Evolutionary conservation across 2,888 invertebrate species (phyloP).

Genomic region (Buathra laborator): DNA sequence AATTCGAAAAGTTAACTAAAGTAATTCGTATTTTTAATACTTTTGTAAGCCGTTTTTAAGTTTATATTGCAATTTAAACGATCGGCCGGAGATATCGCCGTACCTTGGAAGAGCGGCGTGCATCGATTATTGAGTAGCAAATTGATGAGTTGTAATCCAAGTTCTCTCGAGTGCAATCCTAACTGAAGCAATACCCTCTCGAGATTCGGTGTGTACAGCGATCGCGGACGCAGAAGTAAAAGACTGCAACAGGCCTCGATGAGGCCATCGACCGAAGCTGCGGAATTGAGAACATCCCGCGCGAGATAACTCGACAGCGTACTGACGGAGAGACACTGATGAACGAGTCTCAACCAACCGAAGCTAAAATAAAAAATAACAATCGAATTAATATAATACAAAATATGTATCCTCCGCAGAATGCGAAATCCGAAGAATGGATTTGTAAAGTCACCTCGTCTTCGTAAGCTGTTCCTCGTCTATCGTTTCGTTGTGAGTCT

Average conservation of each 20-base stretch:
- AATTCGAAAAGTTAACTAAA: background rate
- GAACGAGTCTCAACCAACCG: slow-evolving; percentile 94
- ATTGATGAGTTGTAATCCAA: slow-evolving; percentile 87
- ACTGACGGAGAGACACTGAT: slow-evolving; percentile 90
- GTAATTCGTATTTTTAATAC: background rate
- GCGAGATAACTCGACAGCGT: slow-evolving; percentile 81
- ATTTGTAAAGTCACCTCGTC: slow-evolving; percentile 81
- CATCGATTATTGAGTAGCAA: slow-evolving; percentile 87
- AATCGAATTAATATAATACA: slow-evolving; percentile 16
- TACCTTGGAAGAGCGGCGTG: slow-evolving; percentile 80
- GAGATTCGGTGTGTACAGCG: slow-evolving; percentile 88
- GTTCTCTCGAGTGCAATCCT: slow-evolving; percentile 88
- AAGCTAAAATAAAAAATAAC: slow-evolving; percentile 86
- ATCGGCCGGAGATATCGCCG: background rate
- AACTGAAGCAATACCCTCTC: slow-evolving; percentile 90
- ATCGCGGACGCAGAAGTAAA: slow-evolving; percentile 89
- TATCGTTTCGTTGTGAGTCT: slow-evolving; percentile 83
- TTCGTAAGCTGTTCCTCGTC: slow-evolving; percentile 87
- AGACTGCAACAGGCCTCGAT: slow-evolving; percentile 91
- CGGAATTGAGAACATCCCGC: slow-evolving; percentile 87
- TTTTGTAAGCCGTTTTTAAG: too few relatives aligned
- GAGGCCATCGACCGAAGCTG: slow-evolving; percentile 89
- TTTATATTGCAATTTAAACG: too few relatives aligned
- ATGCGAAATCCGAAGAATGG: background rate
- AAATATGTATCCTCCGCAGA: slow-evolving; percentile 2